Evolutionary conservation across 2,797 vertebrate genomes (phyloP).

Genomic region (Fratercula arctica): DNA sequence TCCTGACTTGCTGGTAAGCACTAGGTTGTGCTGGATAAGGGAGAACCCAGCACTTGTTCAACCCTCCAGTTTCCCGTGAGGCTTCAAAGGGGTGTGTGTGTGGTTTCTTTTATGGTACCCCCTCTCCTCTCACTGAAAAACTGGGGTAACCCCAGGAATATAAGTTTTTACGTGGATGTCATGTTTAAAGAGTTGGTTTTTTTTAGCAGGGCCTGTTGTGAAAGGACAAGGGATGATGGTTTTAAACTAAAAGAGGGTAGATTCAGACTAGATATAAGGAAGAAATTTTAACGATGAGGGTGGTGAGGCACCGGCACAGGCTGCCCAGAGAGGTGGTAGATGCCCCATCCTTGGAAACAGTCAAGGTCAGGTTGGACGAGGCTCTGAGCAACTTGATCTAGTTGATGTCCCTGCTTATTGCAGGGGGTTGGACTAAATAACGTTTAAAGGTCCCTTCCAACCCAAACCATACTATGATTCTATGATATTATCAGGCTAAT

Average conservation of each 20-base stretch:
- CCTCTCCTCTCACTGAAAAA: neutral
- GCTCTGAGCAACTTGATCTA: neutral
- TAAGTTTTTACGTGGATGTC: neutral
- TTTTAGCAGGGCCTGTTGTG: neutral
- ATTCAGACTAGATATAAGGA: neutral
- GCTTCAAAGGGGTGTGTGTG: neutral
- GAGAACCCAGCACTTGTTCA: neutral
- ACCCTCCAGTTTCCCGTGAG: neutral
- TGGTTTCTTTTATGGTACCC: neutral
- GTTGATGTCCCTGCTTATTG: neutral
- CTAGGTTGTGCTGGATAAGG: neutral
- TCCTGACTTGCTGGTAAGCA: neutral
- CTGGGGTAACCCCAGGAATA: neutral
- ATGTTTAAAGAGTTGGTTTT: neutral
- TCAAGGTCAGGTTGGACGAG: fast-evolving
- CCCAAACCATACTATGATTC: neutral
- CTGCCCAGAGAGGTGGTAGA: neutral
- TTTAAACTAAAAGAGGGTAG: neutral
- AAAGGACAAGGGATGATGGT: neutral
- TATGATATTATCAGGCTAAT: neutral
- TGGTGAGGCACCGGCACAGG: neutral
- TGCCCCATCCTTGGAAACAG: neutral
- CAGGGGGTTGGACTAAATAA: too few species aligned
- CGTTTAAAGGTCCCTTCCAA: neutral
- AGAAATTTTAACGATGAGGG: neutral